phyloP scores from a whole-genome alignment of 2,113 vertebrate species.

The Brevimyrus niger region DNA sequence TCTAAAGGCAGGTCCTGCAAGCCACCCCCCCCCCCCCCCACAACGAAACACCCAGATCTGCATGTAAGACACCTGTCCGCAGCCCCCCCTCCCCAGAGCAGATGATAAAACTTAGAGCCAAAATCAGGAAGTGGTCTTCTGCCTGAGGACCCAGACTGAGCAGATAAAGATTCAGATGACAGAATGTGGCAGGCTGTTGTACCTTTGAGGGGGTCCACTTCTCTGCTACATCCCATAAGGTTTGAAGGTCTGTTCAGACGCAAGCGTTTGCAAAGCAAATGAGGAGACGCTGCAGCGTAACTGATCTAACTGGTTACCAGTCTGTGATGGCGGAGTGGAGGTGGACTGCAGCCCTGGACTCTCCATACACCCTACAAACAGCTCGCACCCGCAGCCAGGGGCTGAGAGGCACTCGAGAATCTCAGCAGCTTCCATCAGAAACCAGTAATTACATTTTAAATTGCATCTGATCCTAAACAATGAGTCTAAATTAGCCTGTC shows the following conservation, averaged over 20 bases:
- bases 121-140: neutral
- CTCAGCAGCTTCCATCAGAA: neutral
- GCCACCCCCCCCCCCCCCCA: neutral
- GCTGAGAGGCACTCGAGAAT: neutral
- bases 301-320: neutral
- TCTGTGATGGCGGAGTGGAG: neutral
- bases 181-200: neutral
- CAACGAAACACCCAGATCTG: neutral
- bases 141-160: neutral
- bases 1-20: neutral
- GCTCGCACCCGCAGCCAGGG: neutral
- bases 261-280: neutral
- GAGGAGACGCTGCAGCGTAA: neutral
- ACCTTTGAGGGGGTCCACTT: neutral
- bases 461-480: constrained; percentile 1
- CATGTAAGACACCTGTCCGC: neutral
- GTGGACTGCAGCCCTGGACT: too few relatives aligned
- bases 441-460: constrained; percentile 10
- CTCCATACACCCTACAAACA: neutral
- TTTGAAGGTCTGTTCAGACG: neutral
- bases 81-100: neutral
- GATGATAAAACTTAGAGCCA: neutral
- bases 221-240: neutral
- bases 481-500: neutral
- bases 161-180: neutral